These are phyloP conservation scores for Vidua macroura DNA, from an alignment of 2,113 vertebrate genomes.

Conservation along the genomic window DNA sequence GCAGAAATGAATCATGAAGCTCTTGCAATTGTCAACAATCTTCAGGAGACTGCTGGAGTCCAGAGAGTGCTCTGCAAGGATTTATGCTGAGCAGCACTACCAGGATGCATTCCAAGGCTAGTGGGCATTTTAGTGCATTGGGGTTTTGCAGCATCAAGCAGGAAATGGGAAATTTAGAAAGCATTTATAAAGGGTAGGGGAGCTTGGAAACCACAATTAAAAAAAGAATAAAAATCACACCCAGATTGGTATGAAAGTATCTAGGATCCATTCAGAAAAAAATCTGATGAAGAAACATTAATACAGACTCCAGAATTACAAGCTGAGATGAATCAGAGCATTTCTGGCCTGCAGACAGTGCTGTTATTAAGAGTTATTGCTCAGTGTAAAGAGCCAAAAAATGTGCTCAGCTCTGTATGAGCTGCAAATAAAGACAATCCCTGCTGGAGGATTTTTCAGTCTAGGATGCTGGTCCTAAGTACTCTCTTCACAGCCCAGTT, in stretches of 20 bases:
- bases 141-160: background rate
- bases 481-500: background rate
- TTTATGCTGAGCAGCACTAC: background rate
- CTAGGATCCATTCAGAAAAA: slow-evolving; percentile 49
- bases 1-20: background rate
- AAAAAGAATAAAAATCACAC: background rate
- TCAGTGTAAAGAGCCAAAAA: slow-evolving; percentile 26
- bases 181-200: background rate
- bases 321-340: slow-evolving; percentile 46
- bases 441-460: background rate
- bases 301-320: slow-evolving; percentile 23
- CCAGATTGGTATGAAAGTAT: background rate
- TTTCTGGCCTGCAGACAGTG: slow-evolving; percentile 46
- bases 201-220: background rate
- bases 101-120: background rate
- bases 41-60: background rate
- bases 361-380: slow-evolving; percentile 51
- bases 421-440: slow-evolving; percentile 15
- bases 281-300: background rate
- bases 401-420: slow-evolving; percentile 19
- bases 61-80: background rate
- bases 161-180: background rate
- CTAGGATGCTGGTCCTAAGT: background rate
- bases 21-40: background rate
- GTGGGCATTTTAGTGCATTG: background rate